Evolutionary conservation across 2,113 vertebrate genomes (phyloP).

Genomic region (Irena cyanogastra): DNA sequence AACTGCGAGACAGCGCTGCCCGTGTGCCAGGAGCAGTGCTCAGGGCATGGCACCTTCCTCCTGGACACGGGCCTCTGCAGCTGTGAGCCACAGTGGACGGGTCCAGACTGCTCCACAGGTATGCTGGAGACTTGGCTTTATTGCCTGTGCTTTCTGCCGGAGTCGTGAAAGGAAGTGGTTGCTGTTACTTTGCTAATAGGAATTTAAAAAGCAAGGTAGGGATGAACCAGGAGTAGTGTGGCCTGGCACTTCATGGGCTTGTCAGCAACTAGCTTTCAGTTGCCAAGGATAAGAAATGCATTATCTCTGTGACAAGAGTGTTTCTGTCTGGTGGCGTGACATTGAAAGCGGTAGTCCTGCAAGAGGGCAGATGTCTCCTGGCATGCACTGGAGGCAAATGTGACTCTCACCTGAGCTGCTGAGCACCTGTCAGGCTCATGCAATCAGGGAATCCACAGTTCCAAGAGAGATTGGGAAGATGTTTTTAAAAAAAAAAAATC

Average conservation of each 20-base stretch:
- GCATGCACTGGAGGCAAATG: not conserved
- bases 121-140: not conserved
- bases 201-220: not conserved
- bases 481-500: not conserved
- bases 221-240: not conserved
- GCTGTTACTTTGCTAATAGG: not conserved
- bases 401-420: not conserved
- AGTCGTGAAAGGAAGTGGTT: not conserved
- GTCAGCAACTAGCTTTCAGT: not conserved
- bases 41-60: conserved; percentile 88
- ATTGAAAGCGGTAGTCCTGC: not conserved
- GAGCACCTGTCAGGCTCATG: not conserved
- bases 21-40: conserved; percentile 93
- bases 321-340: not conserved
- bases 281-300: not conserved
- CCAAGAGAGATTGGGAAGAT: not conserved
- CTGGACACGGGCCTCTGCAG: conserved; percentile 83
- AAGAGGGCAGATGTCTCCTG: not conserved
- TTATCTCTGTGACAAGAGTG: not conserved
- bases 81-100: conserved; percentile 93
- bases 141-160: not conserved
- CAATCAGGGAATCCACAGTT: not conserved
- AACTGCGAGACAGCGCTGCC: conserved; percentile 87
- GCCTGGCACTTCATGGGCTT: not conserved
- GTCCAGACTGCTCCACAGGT: conserved; percentile 92